phyloP scores from a whole-genome alignment of 2,888 invertebrate genomes.

The Heliconius hortense region DNA sequence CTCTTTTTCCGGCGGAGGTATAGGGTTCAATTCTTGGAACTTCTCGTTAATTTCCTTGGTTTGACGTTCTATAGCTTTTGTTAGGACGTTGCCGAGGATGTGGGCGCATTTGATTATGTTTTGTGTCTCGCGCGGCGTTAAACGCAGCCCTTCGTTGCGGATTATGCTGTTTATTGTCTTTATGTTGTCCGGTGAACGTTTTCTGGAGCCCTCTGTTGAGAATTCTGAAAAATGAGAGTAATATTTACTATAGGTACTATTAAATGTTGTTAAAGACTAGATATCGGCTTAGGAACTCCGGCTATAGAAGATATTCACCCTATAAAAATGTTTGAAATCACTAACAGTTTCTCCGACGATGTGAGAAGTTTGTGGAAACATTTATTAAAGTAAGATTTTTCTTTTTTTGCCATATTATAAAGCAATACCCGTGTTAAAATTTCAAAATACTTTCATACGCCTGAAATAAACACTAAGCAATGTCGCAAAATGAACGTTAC shows the following conservation, averaged over 20 bases:
- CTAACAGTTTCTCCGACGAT: too few species aligned
- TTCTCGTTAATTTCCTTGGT: slow-evolving; percentile 51
- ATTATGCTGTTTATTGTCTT: slow-evolving; percentile 62
- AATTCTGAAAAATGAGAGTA: slow-evolving; percentile 51
- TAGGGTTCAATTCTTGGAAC: slow-evolving; percentile 47
- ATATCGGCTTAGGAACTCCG: too few species aligned
- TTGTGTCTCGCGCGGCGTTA: slow-evolving; percentile 70
- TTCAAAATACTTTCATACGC: background rate
- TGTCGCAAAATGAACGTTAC: background rate
- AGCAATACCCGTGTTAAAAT: background rate
- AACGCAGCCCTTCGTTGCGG: slow-evolving; percentile 63
- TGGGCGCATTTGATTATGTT: slow-evolving; percentile 74
- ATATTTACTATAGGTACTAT: too few species aligned
- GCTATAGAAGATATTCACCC: too few species aligned
- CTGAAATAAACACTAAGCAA: background rate
- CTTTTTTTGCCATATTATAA: too few species aligned
- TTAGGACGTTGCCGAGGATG: slow-evolving; percentile 64
- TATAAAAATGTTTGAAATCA: too few species aligned
- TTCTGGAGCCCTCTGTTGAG: slow-evolving; percentile 57
- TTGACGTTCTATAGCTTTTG: slow-evolving; percentile 67
- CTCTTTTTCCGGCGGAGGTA: slow-evolving; percentile 45
- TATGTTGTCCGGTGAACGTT: slow-evolving; percentile 63
- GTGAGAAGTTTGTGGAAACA: too few species aligned
- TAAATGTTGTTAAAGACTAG: too few species aligned
- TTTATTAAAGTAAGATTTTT: too few species aligned